Evolutionary conservation across 35 echinoderm and acorn worm genomes (phyloP).

Genomic region (Diadema setosum): DNA sequence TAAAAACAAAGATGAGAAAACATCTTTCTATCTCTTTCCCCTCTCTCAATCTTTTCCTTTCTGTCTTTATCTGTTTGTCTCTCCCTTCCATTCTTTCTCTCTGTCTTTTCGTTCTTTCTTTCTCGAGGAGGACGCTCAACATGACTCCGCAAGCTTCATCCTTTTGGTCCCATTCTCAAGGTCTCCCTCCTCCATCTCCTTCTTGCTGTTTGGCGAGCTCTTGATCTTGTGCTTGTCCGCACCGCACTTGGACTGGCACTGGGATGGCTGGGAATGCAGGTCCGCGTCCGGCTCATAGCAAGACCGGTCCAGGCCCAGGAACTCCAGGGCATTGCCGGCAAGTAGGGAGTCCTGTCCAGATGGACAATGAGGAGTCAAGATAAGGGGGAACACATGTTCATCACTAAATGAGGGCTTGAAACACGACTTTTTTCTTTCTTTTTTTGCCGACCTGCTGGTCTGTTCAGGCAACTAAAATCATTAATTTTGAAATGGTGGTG

Average conservation of each 20-base stretch:
- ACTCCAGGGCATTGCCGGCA: slow-evolving; percentile 74
- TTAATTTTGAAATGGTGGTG: no score
- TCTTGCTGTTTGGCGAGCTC: not conserved
- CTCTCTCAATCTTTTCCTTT: no score
- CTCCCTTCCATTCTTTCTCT: no score
- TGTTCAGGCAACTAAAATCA: no score
- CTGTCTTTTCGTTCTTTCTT: no score
- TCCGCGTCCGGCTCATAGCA: slow-evolving; percentile 43
- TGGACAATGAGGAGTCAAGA: not conserved
- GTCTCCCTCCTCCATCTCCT: not conserved
- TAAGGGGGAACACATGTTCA: not conserved
- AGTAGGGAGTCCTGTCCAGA: slow-evolving; percentile 60
- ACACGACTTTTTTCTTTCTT: no score
- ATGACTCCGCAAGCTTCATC: not conserved
- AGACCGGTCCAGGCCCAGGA: slow-evolving; percentile 71
- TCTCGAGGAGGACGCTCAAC: no score
- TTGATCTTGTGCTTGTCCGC: not conserved
- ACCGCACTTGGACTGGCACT: not conserved
- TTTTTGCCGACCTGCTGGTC: not conserved
- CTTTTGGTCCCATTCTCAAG: not conserved
- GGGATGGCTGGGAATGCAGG: not conserved
- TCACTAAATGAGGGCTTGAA: no score
- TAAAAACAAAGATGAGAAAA: no score
- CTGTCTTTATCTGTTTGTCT: no score
- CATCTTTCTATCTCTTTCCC: no score